Base-by-base conservation (phyloP, 37 sponge, comb jelly and placozoan genomes). In the Beroe forskalii region DNA sequence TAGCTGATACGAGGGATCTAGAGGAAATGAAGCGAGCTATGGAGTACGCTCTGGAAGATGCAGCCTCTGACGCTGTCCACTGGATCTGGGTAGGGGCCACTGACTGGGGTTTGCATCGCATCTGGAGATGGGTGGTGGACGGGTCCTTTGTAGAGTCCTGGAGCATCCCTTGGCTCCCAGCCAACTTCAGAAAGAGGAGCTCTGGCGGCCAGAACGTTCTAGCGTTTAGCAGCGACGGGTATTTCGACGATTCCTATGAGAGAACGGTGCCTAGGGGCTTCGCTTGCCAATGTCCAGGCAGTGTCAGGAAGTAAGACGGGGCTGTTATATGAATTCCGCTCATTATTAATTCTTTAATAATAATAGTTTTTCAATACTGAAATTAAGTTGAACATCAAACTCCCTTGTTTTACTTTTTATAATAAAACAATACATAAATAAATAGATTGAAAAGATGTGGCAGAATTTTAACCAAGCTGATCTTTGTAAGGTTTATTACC, bases 231-330 rank as follows among this genome's bases (percentile, higher is more conserved):
- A 41, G 86, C 1, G 0, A 25, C 3, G 86, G 86, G n/a, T 1
- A 23, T 19, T 80, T 80, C 30, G 86, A 80, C 22, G 86, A 80
- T 23, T 44, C 55, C 30, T 40, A 44, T 43, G 40, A 24, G 25
- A 44, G 27, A 23, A 12, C 22, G 1, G 30, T 4, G 30, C 8
- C 1, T 0, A 35, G 86, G 8, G 38, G 38, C 40, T 80, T 80
- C 86, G 86, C 55, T 17, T 80, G 86, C 55, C 86, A 80, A 48
- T 80, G 86, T 25, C 86, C 55, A 35, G 86, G 86, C n/a, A n/a
- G n/a, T n/a, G n/a, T n/a, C n/a, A n/a, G n/a, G n/a, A n/a, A n/a
- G n/a, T n/a, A n/a, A n/a, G n/a, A n/a, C n/a, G n/a, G n/a, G n/a
- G n/a, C n/a, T n/a, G n/a, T n/a, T n/a, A n/a, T n/a, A n/a, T n/a